Evolutionary conservation across 2,888 invertebrate species (phyloP).

Genomic region (Cheilosia scutellata): DNA sequence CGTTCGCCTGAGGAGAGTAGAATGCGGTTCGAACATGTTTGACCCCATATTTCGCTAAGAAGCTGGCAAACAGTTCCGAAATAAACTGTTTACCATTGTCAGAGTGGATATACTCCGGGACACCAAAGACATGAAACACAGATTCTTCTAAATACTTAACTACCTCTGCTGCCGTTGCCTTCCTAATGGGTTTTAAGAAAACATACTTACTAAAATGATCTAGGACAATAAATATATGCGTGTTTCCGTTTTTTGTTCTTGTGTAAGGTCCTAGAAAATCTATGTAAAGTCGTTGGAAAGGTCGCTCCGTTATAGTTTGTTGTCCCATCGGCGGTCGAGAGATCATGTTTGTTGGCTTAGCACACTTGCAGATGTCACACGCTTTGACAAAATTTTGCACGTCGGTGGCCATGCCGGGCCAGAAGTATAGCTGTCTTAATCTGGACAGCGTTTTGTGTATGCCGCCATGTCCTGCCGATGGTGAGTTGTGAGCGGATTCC

Average conservation of each 20-base stretch:
- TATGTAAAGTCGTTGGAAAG: slow-evolving; percentile 42
- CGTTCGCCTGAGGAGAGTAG: slow-evolving; percentile 59
- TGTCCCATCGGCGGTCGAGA: slow-evolving; percentile 39
- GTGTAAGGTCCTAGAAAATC: slow-evolving; percentile 66
- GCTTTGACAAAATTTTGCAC: no score
- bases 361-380: no score
- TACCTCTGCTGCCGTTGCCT: not conserved
- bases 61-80: slow-evolving; percentile 6
- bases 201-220: slow-evolving; percentile 27
- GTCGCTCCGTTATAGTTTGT: slow-evolving; percentile 21
- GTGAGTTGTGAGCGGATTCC: not conserved
- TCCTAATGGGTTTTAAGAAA: not conserved
- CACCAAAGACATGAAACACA: slow-evolving; percentile 7
- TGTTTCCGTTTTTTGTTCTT: slow-evolving; percentile 39
- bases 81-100: slow-evolving; percentile 16
- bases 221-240: slow-evolving; percentile 32
- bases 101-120: not conserved
- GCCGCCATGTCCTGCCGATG: not conserved
- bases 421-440: no score
- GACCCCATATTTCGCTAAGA: slow-evolving; percentile 45
- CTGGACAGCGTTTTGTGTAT: not conserved
- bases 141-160: not conserved
- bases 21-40: slow-evolving; percentile 55
- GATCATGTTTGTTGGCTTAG: not conserved
- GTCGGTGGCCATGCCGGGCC: no score